Base-by-base conservation (phyloP, 2,113 vertebrate species). In the Caloenas nicobarica region DNA sequence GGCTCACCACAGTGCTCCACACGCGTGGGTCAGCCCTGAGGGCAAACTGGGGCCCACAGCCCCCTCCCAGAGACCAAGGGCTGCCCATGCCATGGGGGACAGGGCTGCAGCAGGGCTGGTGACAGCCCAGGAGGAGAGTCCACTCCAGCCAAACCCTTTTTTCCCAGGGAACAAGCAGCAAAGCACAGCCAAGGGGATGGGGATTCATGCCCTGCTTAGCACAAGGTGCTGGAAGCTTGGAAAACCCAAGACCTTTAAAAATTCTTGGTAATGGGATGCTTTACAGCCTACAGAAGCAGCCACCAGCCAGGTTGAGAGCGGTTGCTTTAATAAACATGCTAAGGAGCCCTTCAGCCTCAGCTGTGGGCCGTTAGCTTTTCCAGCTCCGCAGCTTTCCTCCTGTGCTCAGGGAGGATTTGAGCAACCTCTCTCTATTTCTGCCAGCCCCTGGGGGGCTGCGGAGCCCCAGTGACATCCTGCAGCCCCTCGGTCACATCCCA, bases 231-330 rank as follows among this genome's bases (percentile, higher is more conserved):
- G 76, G 16, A 38, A 93, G 68, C 62, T 22, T 40, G 54, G 46
- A 65, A 71, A 40, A 69, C 5, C 62, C 48, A 53, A 91, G 34
- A 51, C 57, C 36, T 83, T 66, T 73, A 22, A 70, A 83, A 73
- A 73, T n/a, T 50, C 66, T 57, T 11, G n/a, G 40, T 62, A 80
- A 89, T 11, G 33, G 57, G 81, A 88, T 62, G 61, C 89, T 95
- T 89, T 58, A 72, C 36, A 91, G 40, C 51, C 56, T 65, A 73
- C 25, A 85, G 61, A 46, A 76, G 24, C 6, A 26, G 58, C 18
- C 34, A n/a, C 11, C 31, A 33, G 64, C 34, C 81, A 84, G 61
- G 8, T 0, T 50, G 53, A n/a, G 77, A 74, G 56, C 3, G 5
- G 84, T 70, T 89, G 73, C 91, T 76, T 28, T 66, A 69, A 68